Conservation (phyloP, 2,797 vertebrate species). For the Peromyscus nudipes region DNA sequence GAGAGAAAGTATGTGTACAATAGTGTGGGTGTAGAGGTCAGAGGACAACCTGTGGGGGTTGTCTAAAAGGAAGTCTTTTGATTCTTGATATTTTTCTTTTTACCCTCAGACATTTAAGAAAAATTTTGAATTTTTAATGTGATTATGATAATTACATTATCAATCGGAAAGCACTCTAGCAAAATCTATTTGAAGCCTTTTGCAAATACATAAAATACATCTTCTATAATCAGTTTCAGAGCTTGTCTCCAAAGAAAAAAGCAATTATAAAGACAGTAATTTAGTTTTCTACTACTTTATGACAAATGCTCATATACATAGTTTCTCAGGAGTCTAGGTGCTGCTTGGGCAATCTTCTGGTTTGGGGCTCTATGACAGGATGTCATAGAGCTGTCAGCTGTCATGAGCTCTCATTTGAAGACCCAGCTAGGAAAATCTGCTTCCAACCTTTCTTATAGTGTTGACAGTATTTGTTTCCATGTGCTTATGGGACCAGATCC, state of each 20-base stretch:
- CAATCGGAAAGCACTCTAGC: not conserved
- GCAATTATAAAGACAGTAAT: not conserved
- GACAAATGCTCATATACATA: not conserved
- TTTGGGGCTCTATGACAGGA: not conserved
- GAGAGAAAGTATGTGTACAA: not conserved
- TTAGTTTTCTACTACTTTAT: not conserved
- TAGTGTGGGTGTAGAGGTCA: not conserved
- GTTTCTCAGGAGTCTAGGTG: not conserved
- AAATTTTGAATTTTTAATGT: not conserved
- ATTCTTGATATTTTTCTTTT: constrained; percentile 58
- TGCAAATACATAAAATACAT: not conserved
- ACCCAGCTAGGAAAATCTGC: not conserved
- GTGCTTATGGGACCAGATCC: not conserved
- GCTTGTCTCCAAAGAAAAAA: not conserved
- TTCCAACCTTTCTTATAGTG: not conserved
- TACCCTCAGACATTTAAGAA: constrained; percentile 6
- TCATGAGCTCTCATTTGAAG: not conserved
- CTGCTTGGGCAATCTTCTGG: not conserved
- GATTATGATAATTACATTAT: constrained; percentile 45
- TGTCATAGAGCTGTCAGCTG: not conserved
- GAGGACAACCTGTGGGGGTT: not conserved
- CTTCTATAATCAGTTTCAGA: not conserved
- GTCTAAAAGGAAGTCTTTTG: constrained; percentile 3
- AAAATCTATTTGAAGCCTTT: constrained; percentile 10
- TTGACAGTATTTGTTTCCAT: not conserved